Percentiles rank a stretch among this genome's conserved stretches.
phyloP scores from a whole-genome alignment of 1,140 invertebrate genomes.

The Drosophila paulistorum region DNA sequence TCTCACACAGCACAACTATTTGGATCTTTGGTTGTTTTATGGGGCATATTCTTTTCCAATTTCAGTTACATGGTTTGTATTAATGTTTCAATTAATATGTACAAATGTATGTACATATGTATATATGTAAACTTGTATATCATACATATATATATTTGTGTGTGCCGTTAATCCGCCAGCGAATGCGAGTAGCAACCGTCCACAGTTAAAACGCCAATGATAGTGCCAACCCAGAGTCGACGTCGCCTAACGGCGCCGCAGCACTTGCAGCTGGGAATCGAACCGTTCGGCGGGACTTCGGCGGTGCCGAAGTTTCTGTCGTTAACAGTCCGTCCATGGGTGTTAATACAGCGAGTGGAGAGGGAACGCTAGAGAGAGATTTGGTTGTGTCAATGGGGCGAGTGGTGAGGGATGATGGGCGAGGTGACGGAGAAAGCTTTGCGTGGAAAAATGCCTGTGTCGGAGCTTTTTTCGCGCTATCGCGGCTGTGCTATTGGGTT shows the following conservation, averaged over 20 bases:
- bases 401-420: no score
- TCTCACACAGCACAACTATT: constrained; percentile 1
- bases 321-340: constrained; percentile 1
- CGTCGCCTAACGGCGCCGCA: constrained; percentile 31
- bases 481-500: background rate
- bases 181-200: constrained; percentile 81
- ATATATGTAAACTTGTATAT: constrained; percentile 48
- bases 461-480: constrained; percentile 15
- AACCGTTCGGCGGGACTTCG: constrained; percentile 33
- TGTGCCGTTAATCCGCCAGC: constrained; percentile 77
- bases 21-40: background rate
- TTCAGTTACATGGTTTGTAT: background rate
- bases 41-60: background rate
- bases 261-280: constrained; percentile 50
- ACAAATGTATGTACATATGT: constrained; percentile 27
- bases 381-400: background rate
- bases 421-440: constrained; percentile 8
- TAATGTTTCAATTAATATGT: constrained; percentile 1
- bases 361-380: background rate
- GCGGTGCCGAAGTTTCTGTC: constrained; percentile 5
- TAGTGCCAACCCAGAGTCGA: constrained; percentile 60
- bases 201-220: constrained; percentile 83
- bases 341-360: constrained; percentile 1
- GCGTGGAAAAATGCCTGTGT: constrained; percentile 14
- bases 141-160: constrained; percentile 56